These are phyloP conservation scores for Polypterus bichir DNA, from an alignment of 2,113 vertebrate species.

Conservation along the genomic window DNA sequence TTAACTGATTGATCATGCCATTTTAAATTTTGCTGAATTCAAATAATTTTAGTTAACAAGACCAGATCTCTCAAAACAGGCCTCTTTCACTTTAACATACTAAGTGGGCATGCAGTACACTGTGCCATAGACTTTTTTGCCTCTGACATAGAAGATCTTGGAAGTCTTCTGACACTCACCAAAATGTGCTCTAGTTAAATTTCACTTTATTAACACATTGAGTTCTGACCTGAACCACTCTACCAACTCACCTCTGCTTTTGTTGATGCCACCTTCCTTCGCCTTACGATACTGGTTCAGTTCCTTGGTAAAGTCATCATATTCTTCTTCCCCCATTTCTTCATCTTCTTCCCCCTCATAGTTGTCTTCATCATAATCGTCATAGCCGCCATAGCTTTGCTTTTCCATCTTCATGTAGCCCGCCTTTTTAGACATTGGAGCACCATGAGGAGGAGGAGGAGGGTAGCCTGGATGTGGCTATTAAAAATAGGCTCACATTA, in stretches of 20 bases:
- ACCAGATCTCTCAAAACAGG: no score
- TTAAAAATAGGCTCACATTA: no score
- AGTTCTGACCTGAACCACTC: no score
- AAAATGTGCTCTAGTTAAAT: no score
- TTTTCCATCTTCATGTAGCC: conserved; percentile 79
- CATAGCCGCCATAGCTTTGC: conserved; percentile 64
- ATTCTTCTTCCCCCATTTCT: conserved; percentile 70
- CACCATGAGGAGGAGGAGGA: conserved; percentile 29
- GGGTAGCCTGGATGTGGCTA: conserved; percentile 69
- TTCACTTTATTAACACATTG: neutral
- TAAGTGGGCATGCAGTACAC: no score
- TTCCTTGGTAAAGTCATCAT: conserved; percentile 82
- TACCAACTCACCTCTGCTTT: conserved; percentile 33
- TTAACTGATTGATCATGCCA: no score
- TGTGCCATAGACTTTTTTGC: no score
- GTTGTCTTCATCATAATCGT: conserved; percentile 74
- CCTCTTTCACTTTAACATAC: no score
- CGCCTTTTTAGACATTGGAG: conserved; percentile 61
- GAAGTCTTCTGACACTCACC: no score
- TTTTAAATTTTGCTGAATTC: no score
- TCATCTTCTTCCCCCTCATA: conserved; percentile 77
- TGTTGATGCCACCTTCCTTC: conserved; percentile 57
- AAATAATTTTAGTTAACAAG: no score
- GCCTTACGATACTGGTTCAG: conserved; percentile 79
- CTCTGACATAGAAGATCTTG: no score